Conservation (phyloP, 1,140 invertebrate species). For the Teleopsis dalmanni region DNA sequence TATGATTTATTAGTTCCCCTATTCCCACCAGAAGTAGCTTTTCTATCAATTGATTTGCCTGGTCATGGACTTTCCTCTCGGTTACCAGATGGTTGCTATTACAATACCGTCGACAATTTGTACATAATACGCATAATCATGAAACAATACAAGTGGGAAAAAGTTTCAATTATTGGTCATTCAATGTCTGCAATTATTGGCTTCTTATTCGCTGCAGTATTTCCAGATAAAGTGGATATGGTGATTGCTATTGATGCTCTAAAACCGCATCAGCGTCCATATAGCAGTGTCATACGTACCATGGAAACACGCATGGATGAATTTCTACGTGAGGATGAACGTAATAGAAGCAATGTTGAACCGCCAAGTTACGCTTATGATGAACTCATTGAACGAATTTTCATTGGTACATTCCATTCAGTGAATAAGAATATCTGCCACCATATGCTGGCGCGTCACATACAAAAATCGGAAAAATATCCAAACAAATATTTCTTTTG, state of each 20-base stretch:
- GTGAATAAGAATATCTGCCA: conserved; percentile 50
- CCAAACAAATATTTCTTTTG: conserved; percentile 56
- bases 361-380: conserved; percentile 55
- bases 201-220: conserved; percentile 53
- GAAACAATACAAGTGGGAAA: conserved; percentile 62
- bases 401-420: conserved; percentile 48
- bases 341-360: conserved; percentile 43
- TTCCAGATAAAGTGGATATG: conserved; percentile 54
- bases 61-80: conserved; percentile 64
- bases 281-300: conserved; percentile 23
- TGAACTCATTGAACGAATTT: conserved; percentile 51
- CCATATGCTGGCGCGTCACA: conserved; percentile 53
- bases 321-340: conserved; percentile 48
- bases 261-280: conserved; percentile 47
- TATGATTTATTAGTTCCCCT: conserved; percentile 61
- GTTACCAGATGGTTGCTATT: conserved; percentile 55
- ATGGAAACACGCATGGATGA: conserved; percentile 45
- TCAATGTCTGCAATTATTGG: conserved; percentile 57
- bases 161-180: conserved; percentile 58
- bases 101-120: conserved; percentile 52
- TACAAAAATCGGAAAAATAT: conserved; percentile 48
- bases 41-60: conserved; percentile 64
- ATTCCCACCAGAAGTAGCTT: conserved; percentile 51
- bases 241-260: conserved; percentile 57
- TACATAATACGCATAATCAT: conserved; percentile 54